Percentiles rank a stretch among this genome's conserved stretches.
Evolutionary conservation across 2,113 vertebrate species (phyloP).

Genomic region (Misgurnus anguillicaudatus): DNA sequence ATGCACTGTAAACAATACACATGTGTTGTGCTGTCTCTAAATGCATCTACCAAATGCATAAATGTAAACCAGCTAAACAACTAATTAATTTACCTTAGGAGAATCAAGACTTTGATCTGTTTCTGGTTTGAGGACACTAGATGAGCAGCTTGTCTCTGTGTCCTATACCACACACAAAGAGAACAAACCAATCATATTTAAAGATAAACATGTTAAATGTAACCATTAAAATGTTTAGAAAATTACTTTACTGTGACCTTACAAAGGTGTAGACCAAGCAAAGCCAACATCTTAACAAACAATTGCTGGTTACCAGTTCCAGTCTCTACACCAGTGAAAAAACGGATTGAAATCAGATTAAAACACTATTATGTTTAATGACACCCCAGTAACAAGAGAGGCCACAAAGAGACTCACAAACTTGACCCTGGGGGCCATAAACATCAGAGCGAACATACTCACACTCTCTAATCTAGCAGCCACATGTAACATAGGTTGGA

Average conservation of each 20-base stretch:
- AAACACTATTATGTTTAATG: slow-evolving; percentile 23
- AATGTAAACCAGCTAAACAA: neutral
- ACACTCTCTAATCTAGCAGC: slow-evolving; percentile 47
- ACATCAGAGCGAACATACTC: slow-evolving; percentile 26
- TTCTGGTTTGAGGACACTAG: slow-evolving; percentile 69
- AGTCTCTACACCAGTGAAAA: neutral
- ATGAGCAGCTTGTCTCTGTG: slow-evolving; percentile 59
- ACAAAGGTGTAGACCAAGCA: neutral
- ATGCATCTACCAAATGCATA: too few relatives aligned
- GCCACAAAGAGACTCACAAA: slow-evolving; percentile 2
- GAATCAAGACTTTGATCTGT: slow-evolving; percentile 68
- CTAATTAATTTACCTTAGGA: slow-evolving; percentile 60
- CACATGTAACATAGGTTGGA: slow-evolving; percentile 55
- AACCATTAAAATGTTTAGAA: neutral
- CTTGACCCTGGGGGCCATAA: slow-evolving; percentile 2
- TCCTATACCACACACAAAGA: slow-evolving; percentile 60
- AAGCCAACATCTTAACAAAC: neutral
- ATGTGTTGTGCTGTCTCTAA: too few relatives aligned
- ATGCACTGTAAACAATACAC: too few relatives aligned
- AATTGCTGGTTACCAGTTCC: neutral
- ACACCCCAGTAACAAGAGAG: neutral
- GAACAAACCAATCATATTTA: neutral
- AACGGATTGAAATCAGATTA: slow-evolving; percentile 19
- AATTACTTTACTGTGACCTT: neutral
- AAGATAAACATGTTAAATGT: neutral